Evolutionary conservation across 2,888 invertebrate species (phyloP), one percentile per base, ranked within the genome.

Genomic region (Eupithecia subumbrata): DNA sequence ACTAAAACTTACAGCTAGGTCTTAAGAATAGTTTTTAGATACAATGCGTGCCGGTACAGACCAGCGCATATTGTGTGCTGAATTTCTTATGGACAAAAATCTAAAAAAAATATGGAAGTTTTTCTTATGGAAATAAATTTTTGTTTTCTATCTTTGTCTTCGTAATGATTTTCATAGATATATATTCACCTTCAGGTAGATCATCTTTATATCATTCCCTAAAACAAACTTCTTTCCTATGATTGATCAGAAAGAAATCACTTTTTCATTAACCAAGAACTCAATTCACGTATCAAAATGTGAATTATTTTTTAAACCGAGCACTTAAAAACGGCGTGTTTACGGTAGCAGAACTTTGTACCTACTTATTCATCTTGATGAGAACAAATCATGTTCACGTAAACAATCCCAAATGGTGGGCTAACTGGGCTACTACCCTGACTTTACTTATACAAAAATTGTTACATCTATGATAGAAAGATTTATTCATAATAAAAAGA

Each of bases 371-470:
- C 75, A 77, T 82, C 82, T 85, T 83, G 86, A 85, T 86, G 89
- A 85, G 87, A 88, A 87, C 83, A 82, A 82, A 80, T 82, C 77
- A 78, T 77, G 82, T 82, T 84, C 79, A 80, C 76, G 79, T 85
- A 84, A 83, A 84, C 83, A 85, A 79, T 76, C 12, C 70, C 81
- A 82, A 83, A 81, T 78, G 80, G 78, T 75, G 73, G 64, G 18
- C 37, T n/a, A 25, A 52, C 76, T 73, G 75, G 69, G 67, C 43
- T 60, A 56, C 45, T 74, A 70, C 45, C 16, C 64, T 43, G 37
- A 74, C 30, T 72, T 72, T 66, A 45, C n/a, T 68, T 68, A 60
- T 25, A 14, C 14, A 25, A 12, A 25, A 11, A 9, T 9, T 45
- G 12, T 43, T 43, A 2, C 4, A 43, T 43, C 43, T 43, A 14